Evolutionary conservation across 2,888 invertebrate species (phyloP).

Genomic region (Eubasilissa splendida): DNA sequence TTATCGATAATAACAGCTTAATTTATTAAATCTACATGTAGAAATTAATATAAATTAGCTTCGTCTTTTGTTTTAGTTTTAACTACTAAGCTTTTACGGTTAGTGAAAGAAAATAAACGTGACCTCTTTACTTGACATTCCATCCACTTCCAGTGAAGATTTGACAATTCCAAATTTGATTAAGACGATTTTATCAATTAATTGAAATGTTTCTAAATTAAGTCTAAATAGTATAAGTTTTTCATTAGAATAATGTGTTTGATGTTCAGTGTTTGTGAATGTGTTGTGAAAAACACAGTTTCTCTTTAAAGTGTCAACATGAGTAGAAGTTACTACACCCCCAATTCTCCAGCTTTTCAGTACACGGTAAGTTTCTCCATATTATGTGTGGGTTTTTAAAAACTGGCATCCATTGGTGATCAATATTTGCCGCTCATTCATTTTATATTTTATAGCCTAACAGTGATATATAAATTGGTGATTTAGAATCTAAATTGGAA

Average conservation of each 20-base stretch:
- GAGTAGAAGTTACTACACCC: conserved; percentile 55
- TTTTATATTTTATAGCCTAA: too few species aligned
- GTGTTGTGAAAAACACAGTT: not conserved
- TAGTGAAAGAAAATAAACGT: conserved; percentile 27
- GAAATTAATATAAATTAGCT: not conserved
- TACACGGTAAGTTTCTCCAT: conserved; percentile 49
- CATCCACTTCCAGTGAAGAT: not conserved
- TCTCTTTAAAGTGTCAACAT: conserved; percentile 38
- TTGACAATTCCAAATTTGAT: not conserved
- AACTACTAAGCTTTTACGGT: not conserved
- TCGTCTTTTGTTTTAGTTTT: not conserved
- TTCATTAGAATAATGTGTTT: not conserved
- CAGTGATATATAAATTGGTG: too few species aligned
- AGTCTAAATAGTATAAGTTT: too few species aligned
- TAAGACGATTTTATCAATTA: not conserved
- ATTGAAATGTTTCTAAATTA: too few species aligned
- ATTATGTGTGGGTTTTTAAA: too few species aligned
- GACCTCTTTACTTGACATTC: conserved; percentile 30
- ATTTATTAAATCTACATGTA: too few species aligned
- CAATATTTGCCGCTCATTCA: too few species aligned
- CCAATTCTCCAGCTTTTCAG: conserved; percentile 51
- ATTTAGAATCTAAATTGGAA: too few species aligned
- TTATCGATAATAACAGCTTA: not conserved
- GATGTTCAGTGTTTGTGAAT: not conserved
- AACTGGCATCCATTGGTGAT: too few species aligned